phyloP scores from a whole-genome alignment of 2,888 invertebrate genomes.

The Parnassius orleans region DNA sequence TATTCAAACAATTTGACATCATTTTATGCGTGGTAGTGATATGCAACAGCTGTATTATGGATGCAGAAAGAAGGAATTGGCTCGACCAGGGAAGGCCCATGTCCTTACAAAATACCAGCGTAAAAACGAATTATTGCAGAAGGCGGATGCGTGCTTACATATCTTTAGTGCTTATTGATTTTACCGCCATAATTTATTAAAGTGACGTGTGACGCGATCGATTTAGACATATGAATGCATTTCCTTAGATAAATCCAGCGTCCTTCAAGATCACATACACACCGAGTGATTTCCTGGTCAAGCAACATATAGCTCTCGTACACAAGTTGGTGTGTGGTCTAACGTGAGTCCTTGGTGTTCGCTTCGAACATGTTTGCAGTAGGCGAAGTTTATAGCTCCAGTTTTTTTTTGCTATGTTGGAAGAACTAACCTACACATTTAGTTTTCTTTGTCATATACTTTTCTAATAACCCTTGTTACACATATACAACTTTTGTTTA shows the following conservation, averaged over 20 bases:
- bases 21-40: too few relatives aligned
- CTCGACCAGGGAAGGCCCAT: too few relatives aligned
- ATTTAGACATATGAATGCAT: background rate
- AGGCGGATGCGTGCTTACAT: too few relatives aligned
- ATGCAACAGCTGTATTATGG: too few relatives aligned
- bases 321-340: slow-evolving; percentile 4
- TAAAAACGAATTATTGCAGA: too few relatives aligned
- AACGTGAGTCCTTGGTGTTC: background rate
- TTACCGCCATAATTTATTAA: background rate
- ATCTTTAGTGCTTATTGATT: background rate
- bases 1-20: too few relatives aligned
- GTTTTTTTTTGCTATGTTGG: background rate
- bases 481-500: too few relatives aligned
- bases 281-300: slow-evolving; percentile 5
- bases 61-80: too few relatives aligned
- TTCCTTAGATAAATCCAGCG: background rate
- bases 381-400: background rate
- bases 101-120: too few relatives aligned
- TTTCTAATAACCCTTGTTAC: too few relatives aligned
- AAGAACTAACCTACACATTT: too few relatives aligned
- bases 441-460: too few relatives aligned
- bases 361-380: background rate
- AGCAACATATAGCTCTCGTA: slow-evolving; percentile 2
- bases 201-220: background rate
- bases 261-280: background rate